Evolutionary conservation across 2,888 invertebrate genomes (phyloP).

Genomic region (Automeris io): DNA sequence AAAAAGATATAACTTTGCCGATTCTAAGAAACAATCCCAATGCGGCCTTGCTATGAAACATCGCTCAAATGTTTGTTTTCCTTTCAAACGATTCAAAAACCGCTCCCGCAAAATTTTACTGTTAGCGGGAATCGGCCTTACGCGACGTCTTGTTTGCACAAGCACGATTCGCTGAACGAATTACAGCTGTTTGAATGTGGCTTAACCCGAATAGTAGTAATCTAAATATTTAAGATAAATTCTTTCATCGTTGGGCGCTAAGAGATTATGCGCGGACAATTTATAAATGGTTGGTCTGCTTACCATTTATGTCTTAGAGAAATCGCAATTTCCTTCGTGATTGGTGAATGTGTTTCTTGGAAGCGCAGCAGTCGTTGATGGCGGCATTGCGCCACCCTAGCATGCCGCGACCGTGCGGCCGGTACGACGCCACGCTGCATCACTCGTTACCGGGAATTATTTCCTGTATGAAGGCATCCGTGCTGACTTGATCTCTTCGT

Average conservation of each 20-base stretch:
- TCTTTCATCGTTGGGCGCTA: conserved; percentile 18
- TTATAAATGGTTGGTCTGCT: conserved; percentile 13
- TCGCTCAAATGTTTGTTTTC: conserved; percentile 64
- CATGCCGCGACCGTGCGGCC: too few species aligned
- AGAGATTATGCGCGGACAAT: conserved; percentile 16
- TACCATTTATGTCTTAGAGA: conserved; percentile 20
- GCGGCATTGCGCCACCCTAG: conserved; percentile 44
- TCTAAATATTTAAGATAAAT: conserved; percentile 35
- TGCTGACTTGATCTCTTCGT: conserved; percentile 29
- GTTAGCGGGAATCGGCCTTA: conserved; percentile 48
- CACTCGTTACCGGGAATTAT: conserved; percentile 47
- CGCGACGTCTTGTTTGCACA: conserved; percentile 59
- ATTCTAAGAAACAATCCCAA: conserved; percentile 53
- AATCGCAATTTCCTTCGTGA: conserved; percentile 43
- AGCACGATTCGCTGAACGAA: conserved; percentile 50
- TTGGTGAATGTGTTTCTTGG: conserved; percentile 44
- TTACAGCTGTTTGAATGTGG: conserved; percentile 46
- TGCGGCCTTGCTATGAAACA: conserved; percentile 63
- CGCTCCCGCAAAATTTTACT: conserved; percentile 60
- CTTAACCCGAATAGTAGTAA: conserved; percentile 28
- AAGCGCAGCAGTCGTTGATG: conserved; percentile 49
- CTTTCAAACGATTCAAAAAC: conserved; percentile 60
- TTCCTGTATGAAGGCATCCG: conserved; percentile 37
- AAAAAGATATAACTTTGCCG: conserved; percentile 25
- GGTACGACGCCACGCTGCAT: conserved; percentile 44